Evolutionary conservation across 2,888 invertebrate genomes (phyloP), one percentile per base, ranked within the genome.

Genomic region (Archips crataeganus): DNA sequence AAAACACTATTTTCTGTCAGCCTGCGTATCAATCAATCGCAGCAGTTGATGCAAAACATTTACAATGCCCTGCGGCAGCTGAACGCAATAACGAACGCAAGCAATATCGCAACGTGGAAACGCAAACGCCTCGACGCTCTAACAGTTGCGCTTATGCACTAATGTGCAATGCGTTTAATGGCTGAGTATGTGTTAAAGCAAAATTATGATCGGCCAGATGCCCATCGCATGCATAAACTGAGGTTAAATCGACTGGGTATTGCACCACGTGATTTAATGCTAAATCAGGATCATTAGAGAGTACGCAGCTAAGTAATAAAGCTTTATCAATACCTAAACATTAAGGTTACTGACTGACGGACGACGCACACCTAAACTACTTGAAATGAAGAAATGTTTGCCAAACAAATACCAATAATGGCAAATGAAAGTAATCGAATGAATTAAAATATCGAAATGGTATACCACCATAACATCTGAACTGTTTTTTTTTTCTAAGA

Each of bases 161-260:
- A 65, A 65, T 65, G 65, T 36, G 65, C 49, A 15, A 65, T 10
- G 64, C 51, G 32, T 51, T 51, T 51, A 47, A 51, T 49, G 51
- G 49, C 9, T n/a, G 51, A 8, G 36, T 65, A 34, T 51, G 34
- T 15, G 65, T 65, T 51, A 64, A 51, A 15, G 34, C 36, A 51
- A 47, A 63, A 49, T 65, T 65, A 51, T 65, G 65, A 65, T 49
- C 36, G 36, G 65, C 65, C 65, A 65, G 65, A 34, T 49, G 49
- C 49, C 65, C 9, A 65, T 49, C 15, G 49, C 15, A 15, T n/a
- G 51, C 65, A 65, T 51, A 65, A 65, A 65, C 51, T 36, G 32
- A 65, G 65, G 36, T 36, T 65, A 36, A 65, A 65, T 65, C 34
- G 65, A 36, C 65, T 65, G 65, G 49, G 36, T 51, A 51, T 45